Conservation (phyloP, 2,113 vertebrate species). For the Pygoscelis antarcticus region DNA sequence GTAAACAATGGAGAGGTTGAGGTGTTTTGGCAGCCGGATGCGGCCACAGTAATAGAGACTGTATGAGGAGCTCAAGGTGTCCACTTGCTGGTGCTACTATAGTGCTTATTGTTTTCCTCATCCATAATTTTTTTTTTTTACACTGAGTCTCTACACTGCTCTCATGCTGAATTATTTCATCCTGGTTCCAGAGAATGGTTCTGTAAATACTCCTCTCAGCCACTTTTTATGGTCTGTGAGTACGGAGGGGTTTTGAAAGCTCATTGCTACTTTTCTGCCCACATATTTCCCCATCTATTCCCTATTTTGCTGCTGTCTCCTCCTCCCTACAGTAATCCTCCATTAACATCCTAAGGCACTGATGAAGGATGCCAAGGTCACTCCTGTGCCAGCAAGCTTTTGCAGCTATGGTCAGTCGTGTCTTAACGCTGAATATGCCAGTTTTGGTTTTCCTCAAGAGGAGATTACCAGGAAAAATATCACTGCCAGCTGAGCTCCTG, state of each 20-base stretch:
- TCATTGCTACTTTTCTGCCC: slow-evolving; percentile 28
- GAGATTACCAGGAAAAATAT: neutral
- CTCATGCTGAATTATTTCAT: slow-evolving; percentile 22
- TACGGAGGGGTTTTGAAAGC: neutral
- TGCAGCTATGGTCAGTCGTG: neutral
- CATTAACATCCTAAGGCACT: neutral
- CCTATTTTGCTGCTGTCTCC: neutral
- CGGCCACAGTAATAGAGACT: neutral
- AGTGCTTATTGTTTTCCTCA: neutral
- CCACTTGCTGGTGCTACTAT: neutral
- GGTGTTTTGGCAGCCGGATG: neutral
- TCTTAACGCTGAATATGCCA: neutral
- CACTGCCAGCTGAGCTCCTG: neutral
- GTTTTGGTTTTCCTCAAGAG: neutral
- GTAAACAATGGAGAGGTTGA: neutral
- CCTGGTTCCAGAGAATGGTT: slow-evolving; percentile 1
- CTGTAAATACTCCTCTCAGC: slow-evolving; percentile 14
- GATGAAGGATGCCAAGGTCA: slow-evolving; percentile 40
- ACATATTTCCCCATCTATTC: neutral
- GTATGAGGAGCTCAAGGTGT: neutral
- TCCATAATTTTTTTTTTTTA: neutral
- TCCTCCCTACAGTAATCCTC: neutral
- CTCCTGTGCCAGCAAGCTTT: neutral
- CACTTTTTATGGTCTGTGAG: slow-evolving; percentile 13
- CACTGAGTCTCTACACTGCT: neutral